A percentile compares a stretch with the other conserved stretches of the same genome.
Evolutionary conservation across 2,888 invertebrate species (phyloP).

Genomic region (Erebia palarica): DNA sequence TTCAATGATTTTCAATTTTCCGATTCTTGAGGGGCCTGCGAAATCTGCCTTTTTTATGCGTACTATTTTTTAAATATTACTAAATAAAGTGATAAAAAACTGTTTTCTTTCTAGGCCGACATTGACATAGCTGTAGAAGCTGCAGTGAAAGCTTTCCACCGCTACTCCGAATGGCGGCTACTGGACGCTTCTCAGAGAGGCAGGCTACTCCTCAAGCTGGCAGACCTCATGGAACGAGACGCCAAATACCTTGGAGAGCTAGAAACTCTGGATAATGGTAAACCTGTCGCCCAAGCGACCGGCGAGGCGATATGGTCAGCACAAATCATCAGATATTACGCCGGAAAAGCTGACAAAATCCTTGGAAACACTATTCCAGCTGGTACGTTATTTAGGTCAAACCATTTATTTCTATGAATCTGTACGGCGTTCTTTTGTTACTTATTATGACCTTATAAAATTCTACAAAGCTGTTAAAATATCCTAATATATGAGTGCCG

Average conservation of each 20-base stretch:
- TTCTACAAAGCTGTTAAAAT: no score
- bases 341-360: conserved; percentile 96
- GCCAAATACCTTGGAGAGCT: conserved; percentile 90
- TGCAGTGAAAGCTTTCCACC: conserved; percentile 89
- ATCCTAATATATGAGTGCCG: no score
- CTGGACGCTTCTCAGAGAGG: conserved; percentile 92
- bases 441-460: no score
- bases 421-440: no score
- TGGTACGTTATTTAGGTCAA: conserved; percentile 48
- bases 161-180: conserved; percentile 88
- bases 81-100: neutral
- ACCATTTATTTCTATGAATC: no score
- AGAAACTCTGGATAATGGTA: conserved; percentile 97
- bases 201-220: conserved; percentile 86
- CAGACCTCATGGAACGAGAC: conserved; percentile 90
- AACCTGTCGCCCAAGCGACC: conserved; percentile 88
- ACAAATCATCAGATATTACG: conserved; percentile 90
- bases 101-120: conserved; percentile 83
- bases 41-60: no score
- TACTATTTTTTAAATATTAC: neutral
- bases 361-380: conserved; percentile 89
- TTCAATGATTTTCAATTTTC: no score
- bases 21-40: no score
- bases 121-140: conserved; percentile 91
- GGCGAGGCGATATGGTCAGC: conserved; percentile 86